Evolutionary conservation across 2,113 vertebrate genomes (phyloP).

Genomic region (Zosterops hypoxanthus): DNA sequence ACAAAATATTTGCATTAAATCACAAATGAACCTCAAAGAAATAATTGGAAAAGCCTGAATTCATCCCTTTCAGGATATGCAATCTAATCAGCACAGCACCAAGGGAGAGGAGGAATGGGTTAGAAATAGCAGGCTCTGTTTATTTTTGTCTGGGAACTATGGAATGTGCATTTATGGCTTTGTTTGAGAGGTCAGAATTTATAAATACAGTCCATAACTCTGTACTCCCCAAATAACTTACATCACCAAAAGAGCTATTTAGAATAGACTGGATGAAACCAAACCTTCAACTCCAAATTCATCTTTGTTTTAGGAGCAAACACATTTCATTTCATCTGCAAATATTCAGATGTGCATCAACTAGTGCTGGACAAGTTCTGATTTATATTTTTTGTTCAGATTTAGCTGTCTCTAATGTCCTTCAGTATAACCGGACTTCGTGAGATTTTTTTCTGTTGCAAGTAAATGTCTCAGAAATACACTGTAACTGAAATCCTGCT

Average conservation of each 20-base stretch:
- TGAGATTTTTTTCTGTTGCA: background rate
- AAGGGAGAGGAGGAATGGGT: slow-evolving; percentile 53
- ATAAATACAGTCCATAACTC: background rate
- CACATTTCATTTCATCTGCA: background rate
- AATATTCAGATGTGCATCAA: background rate
- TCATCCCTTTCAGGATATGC: slow-evolving; percentile 47
- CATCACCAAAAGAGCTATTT: background rate
- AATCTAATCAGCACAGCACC: slow-evolving; percentile 70
- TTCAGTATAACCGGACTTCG: background rate
- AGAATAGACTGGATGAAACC: background rate
- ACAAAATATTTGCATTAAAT: slow-evolving; percentile 26
- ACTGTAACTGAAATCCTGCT: background rate
- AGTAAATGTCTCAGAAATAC: background rate
- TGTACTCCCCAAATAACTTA: background rate
- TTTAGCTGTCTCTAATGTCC: background rate
- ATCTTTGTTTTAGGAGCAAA: background rate
- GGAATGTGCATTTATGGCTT: slow-evolving; percentile 69
- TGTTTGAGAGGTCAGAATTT: slow-evolving; percentile 43
- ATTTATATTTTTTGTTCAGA: background rate
- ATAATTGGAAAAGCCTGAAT: slow-evolving; percentile 38
- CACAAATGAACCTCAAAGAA: slow-evolving; percentile 41
- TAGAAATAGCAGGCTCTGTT: slow-evolving; percentile 68
- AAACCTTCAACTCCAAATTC: background rate
- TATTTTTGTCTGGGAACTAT: slow-evolving; percentile 78
- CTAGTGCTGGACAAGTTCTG: background rate